Percentiles rank a stretch among this genome's conserved stretches.
phyloP scores from a whole-genome alignment of 2,888 invertebrate species.

The Meandrusa payeni region DNA sequence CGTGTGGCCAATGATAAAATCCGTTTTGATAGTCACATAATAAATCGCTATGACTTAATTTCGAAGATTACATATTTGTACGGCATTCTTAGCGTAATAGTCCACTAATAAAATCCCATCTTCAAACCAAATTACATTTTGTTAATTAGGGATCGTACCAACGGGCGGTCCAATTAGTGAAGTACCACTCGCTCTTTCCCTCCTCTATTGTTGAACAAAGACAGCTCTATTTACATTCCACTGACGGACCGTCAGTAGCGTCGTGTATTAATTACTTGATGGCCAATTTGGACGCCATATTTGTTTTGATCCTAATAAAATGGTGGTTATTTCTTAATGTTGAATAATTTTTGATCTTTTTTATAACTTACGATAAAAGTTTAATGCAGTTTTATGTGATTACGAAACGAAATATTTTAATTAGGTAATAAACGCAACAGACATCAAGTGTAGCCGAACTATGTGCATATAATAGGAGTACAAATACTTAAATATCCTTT shows the following conservation, averaged over 20 bases:
- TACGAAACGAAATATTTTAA: background rate
- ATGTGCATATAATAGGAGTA: too few species aligned
- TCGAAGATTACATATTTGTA: conserved; percentile 4
- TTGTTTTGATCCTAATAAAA: conserved; percentile 32
- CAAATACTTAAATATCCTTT: too few species aligned
- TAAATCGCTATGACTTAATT: conserved; percentile 1
- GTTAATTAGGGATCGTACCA: conserved; percentile 40
- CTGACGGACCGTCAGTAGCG: conserved; percentile 33
- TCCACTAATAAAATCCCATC: conserved; percentile 18
- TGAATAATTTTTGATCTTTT: conserved; percentile 1
- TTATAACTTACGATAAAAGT: background rate
- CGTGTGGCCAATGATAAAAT: too few species aligned
- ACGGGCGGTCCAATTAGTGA: conserved; percentile 56
- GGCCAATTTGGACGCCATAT: conserved; percentile 40
- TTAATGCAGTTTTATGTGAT: background rate
- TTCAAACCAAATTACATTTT: conserved; percentile 25
- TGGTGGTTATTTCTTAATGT: conserved; percentile 6
- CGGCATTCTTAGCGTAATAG: conserved; percentile 17
- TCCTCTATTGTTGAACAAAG: conserved; percentile 26
- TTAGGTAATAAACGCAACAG: too few species aligned
- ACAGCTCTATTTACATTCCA: conserved; percentile 26
- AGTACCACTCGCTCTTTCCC: conserved; percentile 31
- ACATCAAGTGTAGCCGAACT: too few species aligned
- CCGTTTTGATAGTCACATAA: too few species aligned
- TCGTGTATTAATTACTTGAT: conserved; percentile 41